A percentile compares a stretch with the other conserved stretches of the same genome.
Evolutionary conservation across 2,888 invertebrate genomes (phyloP).

Genomic region (Cephus nigrinus): DNA sequence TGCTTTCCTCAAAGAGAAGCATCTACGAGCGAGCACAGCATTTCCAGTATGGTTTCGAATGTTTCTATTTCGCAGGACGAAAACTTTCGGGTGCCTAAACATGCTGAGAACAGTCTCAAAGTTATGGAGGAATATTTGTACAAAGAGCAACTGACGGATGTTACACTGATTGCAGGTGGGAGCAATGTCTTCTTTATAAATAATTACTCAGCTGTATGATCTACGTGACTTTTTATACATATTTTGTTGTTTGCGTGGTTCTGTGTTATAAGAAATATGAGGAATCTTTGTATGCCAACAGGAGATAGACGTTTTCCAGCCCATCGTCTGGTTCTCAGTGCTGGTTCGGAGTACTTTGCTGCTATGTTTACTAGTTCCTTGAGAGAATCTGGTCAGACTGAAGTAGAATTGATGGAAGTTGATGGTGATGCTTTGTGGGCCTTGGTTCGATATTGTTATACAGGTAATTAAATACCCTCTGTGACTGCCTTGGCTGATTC

Average conservation of each 20-base stretch:
- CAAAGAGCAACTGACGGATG: conserved; percentile 87
- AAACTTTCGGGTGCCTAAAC: conserved; percentile 80
- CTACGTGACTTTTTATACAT: background rate
- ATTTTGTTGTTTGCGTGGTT: background rate
- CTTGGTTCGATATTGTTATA: conserved; percentile 91
- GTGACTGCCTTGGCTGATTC: background rate
- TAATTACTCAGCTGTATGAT: background rate
- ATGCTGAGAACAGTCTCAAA: conserved; percentile 83
- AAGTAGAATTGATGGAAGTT: conserved; percentile 86
- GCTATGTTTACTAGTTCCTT: conserved; percentile 95
- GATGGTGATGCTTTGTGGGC: conserved; percentile 87
- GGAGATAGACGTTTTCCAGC: conserved; percentile 76
- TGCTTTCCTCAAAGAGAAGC: conserved; percentile 49
- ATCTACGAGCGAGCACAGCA: conserved; percentile 57
- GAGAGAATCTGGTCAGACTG: conserved; percentile 83
- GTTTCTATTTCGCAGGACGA: conserved; percentile 77
- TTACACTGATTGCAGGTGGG: conserved; percentile 83
- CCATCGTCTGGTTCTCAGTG: conserved; percentile 89
- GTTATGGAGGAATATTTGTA: conserved; percentile 86
- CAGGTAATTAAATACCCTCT: conserved; percentile 70
- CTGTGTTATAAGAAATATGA: background rate
- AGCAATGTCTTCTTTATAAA: conserved; percentile 18
- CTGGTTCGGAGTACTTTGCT: conserved; percentile 94
- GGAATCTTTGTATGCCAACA: conserved; percentile 28
- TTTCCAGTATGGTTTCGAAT: conserved; percentile 53